Base-by-base conservation (phyloP, 2,797 vertebrate species). In the Cossypha heuglini region DNA sequence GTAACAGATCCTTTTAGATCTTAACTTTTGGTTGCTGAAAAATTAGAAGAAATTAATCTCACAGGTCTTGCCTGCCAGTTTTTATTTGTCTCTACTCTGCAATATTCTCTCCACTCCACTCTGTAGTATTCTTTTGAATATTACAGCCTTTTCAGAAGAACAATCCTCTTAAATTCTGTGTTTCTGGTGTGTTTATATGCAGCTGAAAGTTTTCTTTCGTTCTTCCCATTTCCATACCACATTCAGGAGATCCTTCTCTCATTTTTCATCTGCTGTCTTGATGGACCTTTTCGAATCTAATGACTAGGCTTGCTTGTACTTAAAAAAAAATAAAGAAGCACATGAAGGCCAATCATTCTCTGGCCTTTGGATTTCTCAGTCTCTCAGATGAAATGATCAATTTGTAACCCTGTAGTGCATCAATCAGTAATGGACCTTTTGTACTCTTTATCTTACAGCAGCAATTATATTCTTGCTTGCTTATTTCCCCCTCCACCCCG, bases 391-490 rank as follows among this genome's bases (percentile, higher is more conserved):
- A 73, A 93, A 48, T 0, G 16, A 92, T 96, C 66, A 73, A 9
- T 88, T 73, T 86, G 33, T 79, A 79, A 76, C 20, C 43, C 45
- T 1, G 3, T 57, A 82, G 63, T 87, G 67, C 88, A 88, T 93
- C 90, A 84, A 28, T 90, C 83, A 90, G 67, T 87, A 87, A 82
- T 21, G 45, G 7, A 64, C 38, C 37, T 89, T 92, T 93, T 79
- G 21, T 76, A 57, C 59, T 85, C 55, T 73, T 87, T 76, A 62
- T 85, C 45, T 33, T 76, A 31, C 63, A 64, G 26, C 22, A 76
- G 63, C 71, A 94, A 76, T 93, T 91, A 90, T 69, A 71, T 88
- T 88, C 80, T 81, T 81, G 6, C 43, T 87, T 64, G 61, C 52
- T 92, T 78, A 64, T 91, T 85, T 86, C 26, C 16, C 18, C 33